A percentile compares a stretch with the other conserved stretches of the same genome.
Evolutionary conservation across 1,140 invertebrate genomes (phyloP).

Genomic region (Nasonia vitripennis): DNA sequence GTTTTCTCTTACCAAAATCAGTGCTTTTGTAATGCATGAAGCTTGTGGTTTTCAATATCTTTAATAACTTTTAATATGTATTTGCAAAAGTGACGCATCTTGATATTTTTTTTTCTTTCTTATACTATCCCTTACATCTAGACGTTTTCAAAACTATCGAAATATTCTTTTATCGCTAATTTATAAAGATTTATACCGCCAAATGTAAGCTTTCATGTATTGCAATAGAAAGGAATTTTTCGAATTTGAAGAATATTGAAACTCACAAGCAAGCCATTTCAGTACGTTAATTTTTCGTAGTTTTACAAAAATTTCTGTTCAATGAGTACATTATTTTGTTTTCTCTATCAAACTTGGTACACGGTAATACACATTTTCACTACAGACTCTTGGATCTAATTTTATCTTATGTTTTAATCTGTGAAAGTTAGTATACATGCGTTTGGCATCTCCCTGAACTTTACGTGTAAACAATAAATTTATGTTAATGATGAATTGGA

Average conservation of each 20-base stretch:
- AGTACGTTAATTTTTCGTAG: neutral
- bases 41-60: conserved; percentile 43
- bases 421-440: conserved; percentile 46
- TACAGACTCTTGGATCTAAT: conserved; percentile 43
- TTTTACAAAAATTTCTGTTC: conserved; percentile 44
- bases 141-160: neutral
- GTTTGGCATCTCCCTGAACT: conserved; percentile 49
- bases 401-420: conserved; percentile 42
- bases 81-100: neutral
- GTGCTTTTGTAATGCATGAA: conserved; percentile 21
- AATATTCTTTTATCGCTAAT: neutral
- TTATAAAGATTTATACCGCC: neutral
- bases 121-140: neutral
- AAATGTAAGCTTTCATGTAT: neutral
- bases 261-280: conserved; percentile 32
- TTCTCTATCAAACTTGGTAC: conserved; percentile 39
- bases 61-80: conserved; percentile 30
- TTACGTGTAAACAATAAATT: conserved; percentile 38
- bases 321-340: conserved; percentile 28
- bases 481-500: conserved; percentile 21
- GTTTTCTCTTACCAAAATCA: conserved; percentile 37
- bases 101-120: neutral
- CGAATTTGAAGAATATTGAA: conserved; percentile 41
- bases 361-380: conserved; percentile 46
- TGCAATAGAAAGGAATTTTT: neutral